Percentiles rank a stretch among this genome's conserved stretches.
phyloP scores from a whole-genome alignment of 2,888 invertebrate genomes.

The Gymnosoma rotundatum region DNA sequence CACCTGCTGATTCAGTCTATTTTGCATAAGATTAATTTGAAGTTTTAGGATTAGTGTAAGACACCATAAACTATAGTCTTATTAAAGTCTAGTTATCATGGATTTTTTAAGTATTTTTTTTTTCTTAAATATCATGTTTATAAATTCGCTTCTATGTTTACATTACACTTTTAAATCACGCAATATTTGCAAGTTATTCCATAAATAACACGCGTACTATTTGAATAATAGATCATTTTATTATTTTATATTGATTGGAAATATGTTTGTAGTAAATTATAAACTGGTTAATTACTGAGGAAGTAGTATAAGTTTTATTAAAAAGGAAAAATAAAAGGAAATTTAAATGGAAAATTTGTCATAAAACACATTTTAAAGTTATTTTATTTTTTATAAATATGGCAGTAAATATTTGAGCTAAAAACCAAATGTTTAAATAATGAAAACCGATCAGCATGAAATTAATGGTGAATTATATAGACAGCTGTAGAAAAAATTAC shows the following conservation, averaged over 20 bases:
- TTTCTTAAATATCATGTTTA: constrained; percentile 44
- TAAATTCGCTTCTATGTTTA: constrained; percentile 38
- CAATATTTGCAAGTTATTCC: constrained; percentile 19
- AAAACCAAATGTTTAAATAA: too few relatives aligned
- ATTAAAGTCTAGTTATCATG: constrained; percentile 23
- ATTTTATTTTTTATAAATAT: too few relatives aligned
- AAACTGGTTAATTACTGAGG: neutral
- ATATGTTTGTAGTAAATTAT: too few relatives aligned
- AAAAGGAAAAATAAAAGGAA: too few relatives aligned
- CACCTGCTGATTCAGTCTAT: constrained; percentile 40
- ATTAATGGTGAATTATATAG: too few relatives aligned
- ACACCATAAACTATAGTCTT: constrained; percentile 6
- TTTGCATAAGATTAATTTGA: constrained; percentile 28
- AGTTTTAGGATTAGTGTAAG: constrained; percentile 19
- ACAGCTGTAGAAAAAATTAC: too few relatives aligned
- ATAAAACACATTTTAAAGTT: too few relatives aligned
- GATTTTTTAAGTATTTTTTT: neutral
- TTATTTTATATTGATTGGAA: neutral
- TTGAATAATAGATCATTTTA: neutral
- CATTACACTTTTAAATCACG: constrained; percentile 32
- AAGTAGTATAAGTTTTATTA: neutral
- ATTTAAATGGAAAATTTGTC: too few relatives aligned
- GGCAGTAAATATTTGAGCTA: too few relatives aligned
- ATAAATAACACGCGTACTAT: neutral
- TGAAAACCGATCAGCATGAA: too few relatives aligned